These are phyloP conservation scores for Psittacus erithacus DNA, from an alignment of 2,113 vertebrate genomes.

Conservation along the genomic window DNA sequence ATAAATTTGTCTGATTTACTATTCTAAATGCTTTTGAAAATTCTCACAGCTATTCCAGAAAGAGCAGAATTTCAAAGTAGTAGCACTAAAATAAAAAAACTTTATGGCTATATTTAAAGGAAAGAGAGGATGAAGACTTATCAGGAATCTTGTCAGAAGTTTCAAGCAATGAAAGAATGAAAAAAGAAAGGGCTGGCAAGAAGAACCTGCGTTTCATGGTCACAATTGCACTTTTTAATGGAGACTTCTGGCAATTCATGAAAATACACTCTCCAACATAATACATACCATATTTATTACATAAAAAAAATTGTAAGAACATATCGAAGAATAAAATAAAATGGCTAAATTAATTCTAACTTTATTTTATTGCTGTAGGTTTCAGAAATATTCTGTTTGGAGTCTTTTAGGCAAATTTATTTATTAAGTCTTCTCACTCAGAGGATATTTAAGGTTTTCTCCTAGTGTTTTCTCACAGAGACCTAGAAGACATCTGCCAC, in stretches of 20 bases:
- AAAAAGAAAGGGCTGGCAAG: neutral
- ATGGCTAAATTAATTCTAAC: neutral
- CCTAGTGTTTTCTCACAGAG: neutral
- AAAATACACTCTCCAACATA: neutral
- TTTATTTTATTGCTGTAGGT: neutral
- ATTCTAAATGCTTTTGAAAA: neutral
- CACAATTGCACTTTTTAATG: neutral
- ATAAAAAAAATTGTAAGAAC: neutral
- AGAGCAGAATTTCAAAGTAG: neutral
- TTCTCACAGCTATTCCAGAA: neutral
- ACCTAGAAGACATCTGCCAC: neutral
- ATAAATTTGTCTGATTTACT: neutral
- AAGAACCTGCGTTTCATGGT: neutral
- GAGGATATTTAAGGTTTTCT: neutral
- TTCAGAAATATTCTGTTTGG: neutral
- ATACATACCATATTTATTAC: neutral
- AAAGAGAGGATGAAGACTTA: neutral
- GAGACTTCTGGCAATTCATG: neutral
- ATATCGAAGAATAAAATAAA: neutral
- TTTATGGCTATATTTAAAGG: neutral
- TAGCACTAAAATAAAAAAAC: neutral
- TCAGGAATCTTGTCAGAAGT: neutral
- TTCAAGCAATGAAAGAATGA: neutral
- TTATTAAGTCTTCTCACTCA: neutral
- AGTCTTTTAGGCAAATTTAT: neutral